phyloP scores from a whole-genome alignment of 2,888 invertebrate genomes.

The Acronicta aceris region DNA sequence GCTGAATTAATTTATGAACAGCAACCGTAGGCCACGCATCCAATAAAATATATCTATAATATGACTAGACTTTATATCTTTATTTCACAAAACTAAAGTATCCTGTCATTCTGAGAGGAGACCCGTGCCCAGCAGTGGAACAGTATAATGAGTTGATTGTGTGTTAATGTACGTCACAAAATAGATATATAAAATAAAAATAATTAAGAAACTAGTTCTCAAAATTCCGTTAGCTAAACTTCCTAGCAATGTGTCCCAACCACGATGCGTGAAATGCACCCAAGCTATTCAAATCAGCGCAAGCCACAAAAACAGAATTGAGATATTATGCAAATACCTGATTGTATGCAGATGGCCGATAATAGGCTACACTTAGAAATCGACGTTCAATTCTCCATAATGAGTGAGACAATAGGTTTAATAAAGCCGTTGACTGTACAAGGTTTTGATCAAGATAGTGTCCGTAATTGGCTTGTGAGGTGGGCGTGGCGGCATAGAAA shows the following conservation, averaged over 20 bases:
- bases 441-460: slow-evolving; percentile 74
- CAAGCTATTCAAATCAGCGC: slow-evolving; percentile 68
- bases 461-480: slow-evolving; percentile 57
- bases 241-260: slow-evolving; percentile 34
- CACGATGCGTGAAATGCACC: slow-evolving; percentile 61
- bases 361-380: slow-evolving; percentile 81
- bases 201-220: background rate
- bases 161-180: no score
- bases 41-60: no score
- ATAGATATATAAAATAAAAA: no score
- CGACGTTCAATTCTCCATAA: slow-evolving; percentile 85
- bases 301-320: slow-evolving; percentile 81
- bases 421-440: slow-evolving; percentile 83
- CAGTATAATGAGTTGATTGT: no score
- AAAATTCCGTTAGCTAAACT: slow-evolving; percentile 20
- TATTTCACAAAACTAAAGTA: no score
- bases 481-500: slow-evolving; percentile 45
- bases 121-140: no score
- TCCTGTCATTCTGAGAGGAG: no score
- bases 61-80: no score
- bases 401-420: slow-evolving; percentile 86
- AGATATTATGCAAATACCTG: slow-evolving; percentile 88
- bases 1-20: no score
- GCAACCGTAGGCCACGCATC: no score
- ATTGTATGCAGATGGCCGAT: slow-evolving; percentile 88